Conservation (phyloP, 2,797 vertebrate genomes). For the Pipistrellus kuhlii region DNA sequence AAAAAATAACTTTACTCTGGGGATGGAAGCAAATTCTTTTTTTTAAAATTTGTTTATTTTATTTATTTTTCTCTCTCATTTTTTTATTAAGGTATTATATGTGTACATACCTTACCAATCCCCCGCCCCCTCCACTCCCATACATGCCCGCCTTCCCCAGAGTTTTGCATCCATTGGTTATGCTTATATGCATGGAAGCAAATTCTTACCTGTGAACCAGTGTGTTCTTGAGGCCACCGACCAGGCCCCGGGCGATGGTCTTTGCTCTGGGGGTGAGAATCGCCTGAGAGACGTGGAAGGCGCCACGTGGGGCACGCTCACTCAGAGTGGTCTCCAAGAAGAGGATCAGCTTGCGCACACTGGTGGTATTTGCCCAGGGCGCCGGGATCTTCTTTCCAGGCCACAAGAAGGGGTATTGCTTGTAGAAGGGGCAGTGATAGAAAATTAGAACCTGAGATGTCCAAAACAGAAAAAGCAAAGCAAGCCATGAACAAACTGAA, state of each 20-base stretch:
- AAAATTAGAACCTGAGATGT: constrained; percentile 94
- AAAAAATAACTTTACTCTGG: not conserved
- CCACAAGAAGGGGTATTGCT: constrained; percentile 92
- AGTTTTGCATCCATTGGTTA: too few species aligned
- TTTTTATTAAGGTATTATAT: too few species aligned
- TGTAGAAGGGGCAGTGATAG: constrained; percentile 93
- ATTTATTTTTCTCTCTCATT: too few species aligned
- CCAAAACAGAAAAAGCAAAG: constrained; percentile 37
- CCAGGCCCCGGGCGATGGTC: constrained; percentile 93
- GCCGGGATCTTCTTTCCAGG: constrained; percentile 97
- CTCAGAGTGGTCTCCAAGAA: constrained; percentile 95
- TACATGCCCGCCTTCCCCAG: too few species aligned
- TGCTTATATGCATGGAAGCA: not conserved
- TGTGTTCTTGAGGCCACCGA: constrained; percentile 94
- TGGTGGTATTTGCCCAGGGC: constrained; percentile 98
- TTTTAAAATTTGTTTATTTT: too few species aligned
- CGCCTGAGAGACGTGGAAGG: constrained; percentile 98
- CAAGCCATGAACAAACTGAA: not conserved
- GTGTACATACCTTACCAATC: too few species aligned
- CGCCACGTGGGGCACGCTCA: constrained; percentile 91
- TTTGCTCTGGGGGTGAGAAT: constrained; percentile 95
- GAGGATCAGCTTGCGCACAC: constrained; percentile 93
- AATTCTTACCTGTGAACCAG: constrained; percentile 94
- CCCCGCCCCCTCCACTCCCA: too few species aligned
- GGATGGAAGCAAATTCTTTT: constrained; percentile 59